phyloP scores from a whole-genome alignment of 2,888 invertebrate species.

The Phyllotreta cruciferae region DNA sequence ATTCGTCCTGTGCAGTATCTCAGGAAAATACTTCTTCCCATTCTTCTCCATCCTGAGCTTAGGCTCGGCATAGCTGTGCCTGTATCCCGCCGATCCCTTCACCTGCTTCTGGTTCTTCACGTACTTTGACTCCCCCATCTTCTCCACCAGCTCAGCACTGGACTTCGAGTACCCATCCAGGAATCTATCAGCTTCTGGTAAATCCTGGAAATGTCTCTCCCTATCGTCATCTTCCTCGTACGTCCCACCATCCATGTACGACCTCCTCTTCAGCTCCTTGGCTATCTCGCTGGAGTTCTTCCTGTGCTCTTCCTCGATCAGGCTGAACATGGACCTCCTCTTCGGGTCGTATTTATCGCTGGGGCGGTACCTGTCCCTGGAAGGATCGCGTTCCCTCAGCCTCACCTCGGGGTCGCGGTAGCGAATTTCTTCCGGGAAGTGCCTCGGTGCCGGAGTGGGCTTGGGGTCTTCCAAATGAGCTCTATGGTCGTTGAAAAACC shows the following conservation, averaged over 20 bases:
- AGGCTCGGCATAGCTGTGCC: conserved; percentile 74
- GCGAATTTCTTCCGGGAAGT: conserved; percentile 48
- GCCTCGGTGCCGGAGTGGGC: conserved; percentile 55
- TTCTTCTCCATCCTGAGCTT: conserved; percentile 59
- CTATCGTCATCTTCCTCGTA: conserved; percentile 47
- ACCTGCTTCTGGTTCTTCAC: conserved; percentile 52
- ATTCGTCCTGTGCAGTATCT: conserved; percentile 58
- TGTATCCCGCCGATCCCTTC: conserved; percentile 54
- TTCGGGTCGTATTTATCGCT: conserved; percentile 57
- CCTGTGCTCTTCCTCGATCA: conserved; percentile 61
- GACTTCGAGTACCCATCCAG: conserved; percentile 59
- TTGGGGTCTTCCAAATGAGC: conserved; percentile 42
- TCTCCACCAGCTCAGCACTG: conserved; percentile 50
- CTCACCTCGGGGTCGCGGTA: conserved; percentile 41
- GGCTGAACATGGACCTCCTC: conserved; percentile 58
- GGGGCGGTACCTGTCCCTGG: conserved; percentile 46
- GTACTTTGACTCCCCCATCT: conserved; percentile 49
- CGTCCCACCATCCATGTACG: conserved; percentile 57
- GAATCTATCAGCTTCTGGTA: conserved; percentile 47
- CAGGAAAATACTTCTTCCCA: conserved; percentile 53
- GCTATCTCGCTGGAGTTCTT: conserved; percentile 61
- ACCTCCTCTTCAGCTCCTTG: conserved; percentile 61
- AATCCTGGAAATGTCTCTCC: conserved; percentile 60
- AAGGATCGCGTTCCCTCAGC: conserved; percentile 38
- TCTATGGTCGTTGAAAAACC: conserved; percentile 47